Evolutionary conservation across 2,888 invertebrate genomes (phyloP), one percentile per base, ranked within the genome.

Genomic region (Phrixothrix hirtus): DNA sequence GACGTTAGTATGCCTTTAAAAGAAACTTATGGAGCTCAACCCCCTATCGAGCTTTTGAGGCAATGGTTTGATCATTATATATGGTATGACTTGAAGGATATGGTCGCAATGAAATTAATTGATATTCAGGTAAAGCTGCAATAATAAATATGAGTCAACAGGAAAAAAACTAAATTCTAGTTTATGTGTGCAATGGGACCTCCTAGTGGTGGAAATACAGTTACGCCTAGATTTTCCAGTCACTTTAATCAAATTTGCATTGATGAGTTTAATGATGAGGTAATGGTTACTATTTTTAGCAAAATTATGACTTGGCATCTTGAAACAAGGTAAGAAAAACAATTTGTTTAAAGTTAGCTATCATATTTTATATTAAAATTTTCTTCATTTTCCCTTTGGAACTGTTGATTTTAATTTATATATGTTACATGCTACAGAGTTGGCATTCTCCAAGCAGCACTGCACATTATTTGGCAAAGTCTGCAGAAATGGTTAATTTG

Each of bases 1-100:
- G 96, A 97, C 72, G 85, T 97, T n/a, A 94, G 93, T 66, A 93
- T 96, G 93, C 96, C 96, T 0, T 79, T 89, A 64, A 86, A 89
- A 44, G 93, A 94, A 75, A 83, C 83, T 1, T 95, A 92, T 68
- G 96, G 95, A 0, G 95, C 95, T 0, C 95, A 96, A 73, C 95
- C 96, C 0, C 93, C 96, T 0, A 92, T 97, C 46, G 96, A 97
- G 73, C 78, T 97, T 30, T 75, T 97, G 14, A 79, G 96, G 13
- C 95, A 95, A 77, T 89, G 89, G 81, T 83, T 95, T 31, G 96
- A 96, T 74, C 90, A 95, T 62, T 84, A 85, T 59, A 87, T 89
- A 68, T 96, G 95, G 95, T 89, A 88, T 71, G 95, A 96, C 69
- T 81, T 86, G 30, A 92, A 90, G 73, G 89, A 89, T 54, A 84